Evolutionary conservation across 2,113 vertebrate species (phyloP), one percentile per base, ranked within the genome.

Genomic region (Crotalus helleri): DNA sequence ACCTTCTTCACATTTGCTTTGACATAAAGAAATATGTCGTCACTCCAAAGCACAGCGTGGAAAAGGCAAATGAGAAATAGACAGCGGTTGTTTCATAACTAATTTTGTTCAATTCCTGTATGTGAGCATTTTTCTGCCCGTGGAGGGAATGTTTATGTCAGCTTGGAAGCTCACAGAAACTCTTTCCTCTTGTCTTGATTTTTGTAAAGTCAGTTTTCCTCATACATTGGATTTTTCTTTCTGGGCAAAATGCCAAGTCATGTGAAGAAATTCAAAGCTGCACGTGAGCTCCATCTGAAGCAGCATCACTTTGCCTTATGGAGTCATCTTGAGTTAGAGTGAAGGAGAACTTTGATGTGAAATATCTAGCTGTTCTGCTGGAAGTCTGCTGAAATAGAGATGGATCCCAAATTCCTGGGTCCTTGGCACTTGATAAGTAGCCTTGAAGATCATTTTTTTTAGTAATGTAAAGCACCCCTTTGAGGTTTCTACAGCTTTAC

Each of bases 21-120:
- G 33, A 64, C 39, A 92, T 33, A 81, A 29, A 39, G 1, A 26
- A 81, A n/a, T 74, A 26, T 44, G 55, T 57, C 61, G 24, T 81
- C 33, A 89, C 6, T 74, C 51, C 33, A 57, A 61, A 44, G 59
- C 59, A 39, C 49, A 55, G 61, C 10, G 3, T 92, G 53, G 61
- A 89, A 92, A 92, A 92, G 51, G 61, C 87, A 64, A 92, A 51
- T 64, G 91, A 74, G 87, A 92, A 89, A 55, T 24, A 88, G 55
- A 59, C 91, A 61, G 55, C 57, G 5, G 33, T 89, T n/a, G n/a
- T 81, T 89, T 74, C 61, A n/a, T 81, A 89, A 87, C 59, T 88
- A 88, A 88, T 55, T 53, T 53, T 39, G 24, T n/a, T 5, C 51
- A n/a, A 44, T 88, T 89, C 87, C 59, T 54, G 23, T 23, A 17